Evolutionary conservation across 2,113 vertebrate genomes (phyloP).

Genomic region (Anthoscopus minutus): DNA sequence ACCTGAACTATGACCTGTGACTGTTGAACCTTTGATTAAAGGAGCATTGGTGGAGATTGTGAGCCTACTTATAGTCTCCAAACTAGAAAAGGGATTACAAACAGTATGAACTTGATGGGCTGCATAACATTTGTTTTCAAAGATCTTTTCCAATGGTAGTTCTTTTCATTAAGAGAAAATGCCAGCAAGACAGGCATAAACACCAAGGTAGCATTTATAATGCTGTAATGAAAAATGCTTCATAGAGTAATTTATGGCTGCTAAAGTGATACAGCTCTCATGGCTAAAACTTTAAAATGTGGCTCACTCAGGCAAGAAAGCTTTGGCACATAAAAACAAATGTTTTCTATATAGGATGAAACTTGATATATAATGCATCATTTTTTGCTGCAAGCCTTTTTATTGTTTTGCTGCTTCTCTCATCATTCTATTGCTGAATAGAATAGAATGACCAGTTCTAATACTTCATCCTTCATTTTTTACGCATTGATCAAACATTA

Average conservation of each 20-base stretch:
- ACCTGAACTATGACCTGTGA: neutral
- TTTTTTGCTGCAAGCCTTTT: neutral
- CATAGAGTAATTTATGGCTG: neutral
- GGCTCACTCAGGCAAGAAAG: neutral
- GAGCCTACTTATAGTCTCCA: neutral
- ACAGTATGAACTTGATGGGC: neutral
- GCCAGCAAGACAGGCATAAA: neutral
- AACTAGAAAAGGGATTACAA: neutral
- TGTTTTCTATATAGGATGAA: neutral
- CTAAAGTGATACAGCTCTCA: neutral
- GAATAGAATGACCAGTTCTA: neutral
- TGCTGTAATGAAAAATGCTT: neutral
- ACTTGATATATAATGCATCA: neutral
- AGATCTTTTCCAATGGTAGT: neutral
- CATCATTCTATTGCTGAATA: neutral
- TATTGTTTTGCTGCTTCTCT: neutral
- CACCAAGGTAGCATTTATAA: neutral
- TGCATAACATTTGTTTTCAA: neutral
- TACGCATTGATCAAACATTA: fast-evolving
- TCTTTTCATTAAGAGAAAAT: neutral
- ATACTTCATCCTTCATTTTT: neutral
- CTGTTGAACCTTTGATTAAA: neutral
- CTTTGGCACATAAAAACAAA: neutral
- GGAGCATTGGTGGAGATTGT: neutral
- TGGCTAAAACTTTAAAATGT: neutral